phyloP scores from a whole-genome alignment of 2,113 vertebrate genomes.

The Talpa occidentalis region DNA sequence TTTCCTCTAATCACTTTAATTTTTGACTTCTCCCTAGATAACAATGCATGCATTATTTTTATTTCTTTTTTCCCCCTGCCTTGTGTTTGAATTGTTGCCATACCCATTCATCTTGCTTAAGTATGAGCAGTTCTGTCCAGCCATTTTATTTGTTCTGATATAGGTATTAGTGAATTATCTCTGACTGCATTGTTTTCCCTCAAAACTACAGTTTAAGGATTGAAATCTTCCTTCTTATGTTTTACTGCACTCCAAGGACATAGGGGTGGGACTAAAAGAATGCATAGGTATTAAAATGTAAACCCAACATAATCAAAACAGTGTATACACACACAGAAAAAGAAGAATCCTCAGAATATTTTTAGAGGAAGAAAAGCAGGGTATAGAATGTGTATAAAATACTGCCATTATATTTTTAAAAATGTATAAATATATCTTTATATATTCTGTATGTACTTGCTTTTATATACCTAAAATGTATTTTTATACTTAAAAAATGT shows the following conservation, averaged over 20 bases:
- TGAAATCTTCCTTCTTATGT: conserved; percentile 4
- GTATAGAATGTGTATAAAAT: conserved; percentile 34
- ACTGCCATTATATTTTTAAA: neutral
- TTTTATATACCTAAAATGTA: neutral
- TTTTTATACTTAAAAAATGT: neutral
- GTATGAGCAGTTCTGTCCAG: neutral
- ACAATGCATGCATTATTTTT: neutral
- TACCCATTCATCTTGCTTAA: neutral
- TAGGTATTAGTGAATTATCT: neutral
- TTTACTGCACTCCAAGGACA: neutral
- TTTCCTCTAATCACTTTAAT: conserved; percentile 15
- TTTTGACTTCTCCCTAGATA: neutral
- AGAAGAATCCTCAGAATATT: neutral
- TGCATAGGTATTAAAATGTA: conserved; percentile 2
- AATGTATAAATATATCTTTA: neutral
- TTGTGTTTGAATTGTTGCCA: neutral
- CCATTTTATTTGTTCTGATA: conserved; percentile 22
- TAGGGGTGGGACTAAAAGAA: neutral
- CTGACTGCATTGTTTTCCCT: neutral
- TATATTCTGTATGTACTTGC: conserved; percentile 1
- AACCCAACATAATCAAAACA: conserved; percentile 19
- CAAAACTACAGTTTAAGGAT: conserved; percentile 31
- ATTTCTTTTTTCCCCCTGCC: neutral
- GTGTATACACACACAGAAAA: neutral
- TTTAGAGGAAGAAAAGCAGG: conserved; percentile 37